These are phyloP conservation scores for Neotragus pygmaeus DNA, from an alignment of 2,113 vertebrate genomes.

Conservation along the genomic window DNA sequence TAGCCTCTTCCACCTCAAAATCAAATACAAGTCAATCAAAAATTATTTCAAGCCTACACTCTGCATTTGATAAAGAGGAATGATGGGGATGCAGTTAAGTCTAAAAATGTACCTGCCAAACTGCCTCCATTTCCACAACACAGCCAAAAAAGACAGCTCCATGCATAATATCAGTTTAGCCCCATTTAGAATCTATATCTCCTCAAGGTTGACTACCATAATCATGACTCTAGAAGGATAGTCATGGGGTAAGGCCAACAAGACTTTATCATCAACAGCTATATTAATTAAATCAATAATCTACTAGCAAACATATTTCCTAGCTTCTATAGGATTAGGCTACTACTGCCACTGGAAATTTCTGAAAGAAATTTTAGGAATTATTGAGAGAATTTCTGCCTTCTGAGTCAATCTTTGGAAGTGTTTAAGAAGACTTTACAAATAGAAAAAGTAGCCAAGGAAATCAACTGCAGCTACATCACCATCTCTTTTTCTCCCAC, in stretches of 20 bases:
- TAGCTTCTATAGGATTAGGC: neutral
- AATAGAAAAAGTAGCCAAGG: neutral
- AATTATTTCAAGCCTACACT: neutral
- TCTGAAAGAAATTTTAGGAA: neutral
- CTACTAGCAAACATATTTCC: neutral
- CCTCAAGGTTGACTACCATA: neutral
- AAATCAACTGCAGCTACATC: neutral
- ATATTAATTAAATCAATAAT: neutral
- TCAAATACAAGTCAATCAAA: conserved; percentile 32
- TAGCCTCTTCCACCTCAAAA: neutral
- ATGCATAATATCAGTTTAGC: neutral
- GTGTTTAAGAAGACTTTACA: neutral
- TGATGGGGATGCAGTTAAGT: neutral
- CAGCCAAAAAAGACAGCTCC: neutral
- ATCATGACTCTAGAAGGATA: neutral
- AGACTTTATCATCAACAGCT: neutral
- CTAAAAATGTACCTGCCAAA: neutral
- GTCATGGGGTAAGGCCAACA: neutral
- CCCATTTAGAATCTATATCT: neutral
- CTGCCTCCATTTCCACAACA: neutral
- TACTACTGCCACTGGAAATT: neutral
- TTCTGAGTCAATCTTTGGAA: neutral
- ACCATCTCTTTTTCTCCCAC: neutral
- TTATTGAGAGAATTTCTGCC: neutral
- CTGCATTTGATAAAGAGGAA: neutral